Percentiles rank a stretch among this genome's conserved stretches.
Evolutionary conservation across 2,113 vertebrate genomes (phyloP).

Genomic region (Dendropsophus ebraccatus): DNA sequence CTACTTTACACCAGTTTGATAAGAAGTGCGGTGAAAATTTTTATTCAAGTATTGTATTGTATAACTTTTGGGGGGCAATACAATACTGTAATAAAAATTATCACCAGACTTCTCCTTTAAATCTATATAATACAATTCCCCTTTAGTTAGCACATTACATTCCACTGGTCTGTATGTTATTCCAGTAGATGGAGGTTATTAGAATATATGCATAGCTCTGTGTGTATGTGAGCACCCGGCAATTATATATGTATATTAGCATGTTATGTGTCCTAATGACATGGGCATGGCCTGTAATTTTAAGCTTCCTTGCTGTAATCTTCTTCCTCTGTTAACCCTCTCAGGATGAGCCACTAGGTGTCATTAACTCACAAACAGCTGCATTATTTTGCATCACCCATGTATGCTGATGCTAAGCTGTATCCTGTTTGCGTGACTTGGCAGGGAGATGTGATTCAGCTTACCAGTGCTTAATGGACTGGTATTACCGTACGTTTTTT

Average conservation of each 20-base stretch:
- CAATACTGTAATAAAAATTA: no score
- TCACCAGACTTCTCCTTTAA: no score
- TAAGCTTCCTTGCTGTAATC: constrained; percentile 35
- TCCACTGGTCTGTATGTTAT: not conserved
- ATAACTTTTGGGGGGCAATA: no score
- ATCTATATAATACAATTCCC: not conserved
- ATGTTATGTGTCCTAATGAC: constrained; percentile 24
- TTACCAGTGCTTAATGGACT: constrained; percentile 21
- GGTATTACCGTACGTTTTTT: not conserved
- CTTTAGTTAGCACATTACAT: not conserved
- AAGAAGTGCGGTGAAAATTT: no score
- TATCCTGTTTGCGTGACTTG: constrained; percentile 23
- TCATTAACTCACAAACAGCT: not conserved
- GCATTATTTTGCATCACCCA: constrained; percentile 13
- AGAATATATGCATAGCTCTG: not conserved
- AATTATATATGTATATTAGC: constrained; percentile 23
- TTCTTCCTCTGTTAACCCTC: constrained; percentile 39
- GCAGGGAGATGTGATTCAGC: constrained; percentile 7
- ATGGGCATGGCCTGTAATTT: constrained; percentile 35
- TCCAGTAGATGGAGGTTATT: not conserved
- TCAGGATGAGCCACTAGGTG: not conserved
- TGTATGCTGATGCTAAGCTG: constrained; percentile 10
- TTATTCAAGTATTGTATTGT: no score
- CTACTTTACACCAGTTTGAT: no score
- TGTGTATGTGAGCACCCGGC: not conserved